Evolutionary conservation across 2,888 invertebrate genomes (phyloP).

Genomic region (Scelioninae gen. 2): DNA sequence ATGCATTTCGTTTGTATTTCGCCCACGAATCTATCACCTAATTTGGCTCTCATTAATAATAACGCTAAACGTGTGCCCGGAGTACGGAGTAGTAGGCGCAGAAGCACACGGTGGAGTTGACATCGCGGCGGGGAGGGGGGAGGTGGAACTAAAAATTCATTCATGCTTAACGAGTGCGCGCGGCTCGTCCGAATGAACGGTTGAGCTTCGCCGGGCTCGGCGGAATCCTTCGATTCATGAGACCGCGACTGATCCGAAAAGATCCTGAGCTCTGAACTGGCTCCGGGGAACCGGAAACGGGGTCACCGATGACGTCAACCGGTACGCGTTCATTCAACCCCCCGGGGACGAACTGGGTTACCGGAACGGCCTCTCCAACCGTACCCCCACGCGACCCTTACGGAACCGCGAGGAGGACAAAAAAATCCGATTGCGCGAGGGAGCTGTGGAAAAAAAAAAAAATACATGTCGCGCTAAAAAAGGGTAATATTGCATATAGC

Average conservation of each 20-base stretch:
- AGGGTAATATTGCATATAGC: no score
- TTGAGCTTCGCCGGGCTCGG: conserved; percentile 22
- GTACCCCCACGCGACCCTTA: no score
- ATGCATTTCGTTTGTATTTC: no score
- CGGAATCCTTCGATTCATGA: conserved; percentile 68
- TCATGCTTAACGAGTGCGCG: conserved; percentile 61
- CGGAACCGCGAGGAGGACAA: no score
- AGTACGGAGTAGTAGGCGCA: conserved; percentile 16
- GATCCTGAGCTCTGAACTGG: conserved; percentile 63
- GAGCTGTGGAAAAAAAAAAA: no score
- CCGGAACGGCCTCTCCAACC: conserved; percentile 63
- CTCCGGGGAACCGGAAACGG: conserved; percentile 71
- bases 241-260: conserved; percentile 61
- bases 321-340: conserved; percentile 73
- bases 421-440: no score
- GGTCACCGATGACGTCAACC: no score
- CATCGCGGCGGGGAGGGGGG: not conserved
- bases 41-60: not conserved
- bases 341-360: conserved; percentile 71
- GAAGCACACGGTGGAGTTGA: no score
- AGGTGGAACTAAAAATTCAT: conserved; percentile 63
- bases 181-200: conserved; percentile 61
- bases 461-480: no score
- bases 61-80: conserved; percentile 3
- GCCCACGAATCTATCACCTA: no score